A percentile compares a stretch with the other conserved stretches of the same genome.
These are phyloP conservation scores for Tinea pellionella DNA, from an alignment of 2,888 invertebrate genomes.

Conservation along the genomic window DNA sequence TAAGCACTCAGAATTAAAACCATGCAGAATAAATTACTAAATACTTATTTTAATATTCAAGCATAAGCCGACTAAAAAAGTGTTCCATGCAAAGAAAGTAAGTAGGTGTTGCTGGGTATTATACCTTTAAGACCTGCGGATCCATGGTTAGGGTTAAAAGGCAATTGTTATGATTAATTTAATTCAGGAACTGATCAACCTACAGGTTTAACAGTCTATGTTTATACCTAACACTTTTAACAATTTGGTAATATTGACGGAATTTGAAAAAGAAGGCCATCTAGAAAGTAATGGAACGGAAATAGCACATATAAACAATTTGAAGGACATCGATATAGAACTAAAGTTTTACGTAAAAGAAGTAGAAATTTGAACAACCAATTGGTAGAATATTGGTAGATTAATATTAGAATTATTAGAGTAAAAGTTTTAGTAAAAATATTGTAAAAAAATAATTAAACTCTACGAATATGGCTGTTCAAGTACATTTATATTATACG, in stretches of 20 bases:
- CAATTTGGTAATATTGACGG: background rate
- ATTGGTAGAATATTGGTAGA: background rate
- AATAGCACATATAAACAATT: conserved; percentile 32
- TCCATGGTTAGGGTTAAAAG: conserved; percentile 66
- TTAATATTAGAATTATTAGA: background rate
- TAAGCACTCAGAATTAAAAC: background rate
- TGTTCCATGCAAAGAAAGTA: conserved; percentile 52
- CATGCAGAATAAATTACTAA: background rate
- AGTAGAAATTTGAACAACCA: conserved; percentile 25
- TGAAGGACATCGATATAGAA: conserved; percentile 39
- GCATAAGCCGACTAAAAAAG: conserved; percentile 12
- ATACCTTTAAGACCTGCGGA: conserved; percentile 72
- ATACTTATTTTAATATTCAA: background rate
- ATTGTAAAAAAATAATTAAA: background rate
- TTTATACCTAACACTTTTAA: background rate
- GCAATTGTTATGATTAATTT: conserved; percentile 60
- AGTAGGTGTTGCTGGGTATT: conserved; percentile 60
- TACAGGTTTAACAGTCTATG: background rate
- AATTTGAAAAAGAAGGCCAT: conserved; percentile 31
- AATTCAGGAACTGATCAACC: conserved; percentile 43
- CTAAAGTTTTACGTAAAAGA: conserved; percentile 19
- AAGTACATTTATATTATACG: conserved; percentile 36
- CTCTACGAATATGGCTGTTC: conserved; percentile 28
- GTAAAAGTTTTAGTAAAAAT: background rate
- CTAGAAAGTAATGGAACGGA: conserved; percentile 41